Conservation (phyloP, 1,140 invertebrate genomes). For the Potamilus streckersoni region DNA sequence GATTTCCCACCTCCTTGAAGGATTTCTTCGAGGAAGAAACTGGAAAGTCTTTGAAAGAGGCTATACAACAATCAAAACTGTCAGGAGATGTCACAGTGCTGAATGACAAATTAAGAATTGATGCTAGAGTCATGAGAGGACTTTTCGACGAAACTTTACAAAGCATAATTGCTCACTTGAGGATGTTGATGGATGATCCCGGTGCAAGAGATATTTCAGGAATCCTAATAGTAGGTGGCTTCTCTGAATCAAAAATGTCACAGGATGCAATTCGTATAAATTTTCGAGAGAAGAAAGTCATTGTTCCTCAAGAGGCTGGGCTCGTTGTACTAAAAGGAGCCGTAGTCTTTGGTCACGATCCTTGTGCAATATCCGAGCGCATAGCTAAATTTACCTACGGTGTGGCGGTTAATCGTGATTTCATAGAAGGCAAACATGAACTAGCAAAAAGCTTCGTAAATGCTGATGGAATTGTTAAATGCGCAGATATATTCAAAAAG, state of each 20-base stretch:
- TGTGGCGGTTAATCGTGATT: not conserved
- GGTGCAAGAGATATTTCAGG: not conserved
- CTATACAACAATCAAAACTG: not conserved
- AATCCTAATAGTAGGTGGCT: conserved; percentile 14
- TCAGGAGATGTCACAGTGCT: not conserved
- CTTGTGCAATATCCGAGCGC: conserved; percentile 1
- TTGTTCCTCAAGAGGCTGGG: conserved; percentile 13
- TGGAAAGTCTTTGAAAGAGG: not conserved
- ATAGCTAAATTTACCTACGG: conserved; percentile 15
- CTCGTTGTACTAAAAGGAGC: conserved; percentile 14
- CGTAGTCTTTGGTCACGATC: conserved; percentile 16
- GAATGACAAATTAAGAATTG: conserved; percentile 7
- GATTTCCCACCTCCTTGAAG: conserved; percentile 10
- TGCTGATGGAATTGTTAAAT: no score
- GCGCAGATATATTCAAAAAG: no score
- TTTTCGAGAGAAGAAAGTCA: conserved; percentile 6
- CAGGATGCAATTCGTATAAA: not conserved
- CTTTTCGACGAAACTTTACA: conserved; percentile 6
- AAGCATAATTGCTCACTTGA: conserved; percentile 4
- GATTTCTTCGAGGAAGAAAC: not conserved
- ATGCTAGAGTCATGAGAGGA: not conserved
- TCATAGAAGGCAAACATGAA: conserved; percentile 5
- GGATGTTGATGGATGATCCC: conserved; percentile 1
- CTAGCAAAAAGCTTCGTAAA: no score
- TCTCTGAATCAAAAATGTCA: conserved; percentile 18